These are phyloP conservation scores for Apodemus agrarius DNA, from an alignment of 2,797 vertebrate genomes.

Conservation along the genomic window DNA sequence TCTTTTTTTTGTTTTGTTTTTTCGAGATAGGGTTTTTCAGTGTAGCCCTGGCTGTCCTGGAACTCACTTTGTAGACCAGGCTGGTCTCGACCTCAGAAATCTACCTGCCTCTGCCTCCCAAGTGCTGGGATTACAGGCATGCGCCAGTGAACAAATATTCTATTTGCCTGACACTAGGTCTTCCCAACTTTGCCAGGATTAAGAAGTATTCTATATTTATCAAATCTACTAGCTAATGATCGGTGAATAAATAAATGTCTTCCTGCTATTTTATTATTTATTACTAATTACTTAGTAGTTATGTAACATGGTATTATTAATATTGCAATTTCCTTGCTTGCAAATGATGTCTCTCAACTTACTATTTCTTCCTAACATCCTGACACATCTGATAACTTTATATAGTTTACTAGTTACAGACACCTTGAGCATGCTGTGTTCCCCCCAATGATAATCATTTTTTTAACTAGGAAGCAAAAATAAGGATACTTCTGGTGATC, in stretches of 20 bases:
- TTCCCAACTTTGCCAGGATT: background rate
- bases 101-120: too few relatives aligned
- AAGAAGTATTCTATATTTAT: background rate
- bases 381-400: background rate
- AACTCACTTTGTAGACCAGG: too few relatives aligned
- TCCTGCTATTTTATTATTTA: background rate
- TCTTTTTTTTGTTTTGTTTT: too few relatives aligned
- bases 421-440: background rate
- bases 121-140: too few relatives aligned
- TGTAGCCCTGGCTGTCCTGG: too few relatives aligned
- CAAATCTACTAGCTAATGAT: background rate
- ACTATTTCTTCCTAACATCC: background rate
- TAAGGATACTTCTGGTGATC: background rate
- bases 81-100: too few relatives aligned
- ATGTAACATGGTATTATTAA: background rate
- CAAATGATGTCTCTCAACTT: background rate
- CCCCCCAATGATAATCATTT: background rate
- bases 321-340: background rate
- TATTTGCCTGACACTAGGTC: background rate
- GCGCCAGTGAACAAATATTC: background rate
- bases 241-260: background rate
- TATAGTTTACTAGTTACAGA: background rate
- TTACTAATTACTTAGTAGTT: background rate
- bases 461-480: background rate
- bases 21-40: too few relatives aligned